These are phyloP conservation scores for Nettapus auritus DNA, from an alignment of 2,113 vertebrate species.

Conservation along the genomic window DNA sequence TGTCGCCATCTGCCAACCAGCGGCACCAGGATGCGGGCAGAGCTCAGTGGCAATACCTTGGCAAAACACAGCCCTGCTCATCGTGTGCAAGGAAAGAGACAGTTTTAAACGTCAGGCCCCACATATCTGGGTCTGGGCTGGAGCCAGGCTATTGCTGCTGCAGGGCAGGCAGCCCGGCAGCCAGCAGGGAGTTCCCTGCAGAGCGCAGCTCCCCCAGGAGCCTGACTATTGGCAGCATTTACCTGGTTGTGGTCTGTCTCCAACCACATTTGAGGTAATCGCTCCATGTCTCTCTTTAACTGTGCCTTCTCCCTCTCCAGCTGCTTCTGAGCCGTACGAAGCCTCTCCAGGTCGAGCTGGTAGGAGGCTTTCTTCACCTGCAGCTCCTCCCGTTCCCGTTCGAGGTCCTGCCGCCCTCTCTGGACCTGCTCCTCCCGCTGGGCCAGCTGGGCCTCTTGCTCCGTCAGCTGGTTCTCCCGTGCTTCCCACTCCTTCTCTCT, in stretches of 20 bases:
- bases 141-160: not conserved
- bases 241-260: constrained; percentile 65
- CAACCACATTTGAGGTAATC: constrained; percentile 68
- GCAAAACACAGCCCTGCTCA: not conserved
- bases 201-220: not conserved
- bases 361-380: constrained; percentile 82
- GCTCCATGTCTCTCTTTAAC: constrained; percentile 80
- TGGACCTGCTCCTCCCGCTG: constrained; percentile 80
- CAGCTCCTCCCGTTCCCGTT: constrained; percentile 78
- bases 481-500: constrained; percentile 87
- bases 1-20: not conserved
- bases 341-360: constrained; percentile 88
- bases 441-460: constrained; percentile 78
- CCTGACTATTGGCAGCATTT: accelerated
- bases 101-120: not conserved
- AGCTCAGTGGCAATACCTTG: not conserved
- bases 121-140: accelerated
- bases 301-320: constrained; percentile 87
- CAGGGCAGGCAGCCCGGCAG: not conserved
- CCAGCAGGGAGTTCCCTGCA: not conserved
- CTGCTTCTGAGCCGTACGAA: constrained; percentile 86
- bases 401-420: constrained; percentile 78
- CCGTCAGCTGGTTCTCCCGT: constrained; percentile 81
- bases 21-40: accelerated
- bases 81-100: not conserved